Percentiles rank a stretch among this genome's conserved stretches.
phyloP scores from a whole-genome alignment of 2,888 invertebrate species.

The Pecten maximus region DNA sequence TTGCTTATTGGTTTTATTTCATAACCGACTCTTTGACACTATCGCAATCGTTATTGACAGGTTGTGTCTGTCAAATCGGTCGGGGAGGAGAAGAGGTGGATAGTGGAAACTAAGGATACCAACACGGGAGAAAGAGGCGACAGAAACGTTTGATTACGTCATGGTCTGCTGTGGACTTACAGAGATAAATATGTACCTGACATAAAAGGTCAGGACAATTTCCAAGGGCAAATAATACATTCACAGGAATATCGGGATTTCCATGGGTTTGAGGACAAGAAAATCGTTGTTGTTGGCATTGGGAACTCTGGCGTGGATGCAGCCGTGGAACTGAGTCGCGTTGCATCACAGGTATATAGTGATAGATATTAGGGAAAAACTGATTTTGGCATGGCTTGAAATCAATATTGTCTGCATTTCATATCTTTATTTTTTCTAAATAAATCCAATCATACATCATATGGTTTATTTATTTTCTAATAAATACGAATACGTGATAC shows the following conservation, averaged over 20 bases:
- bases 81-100: conserved; percentile 65
- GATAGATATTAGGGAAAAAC: background rate
- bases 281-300: background rate
- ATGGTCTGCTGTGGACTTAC: conserved; percentile 78
- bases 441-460: too few species aligned
- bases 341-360: background rate
- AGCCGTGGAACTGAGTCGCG: background rate
- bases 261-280: background rate
- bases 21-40: too few species aligned
- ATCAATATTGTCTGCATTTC: too few species aligned
- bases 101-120: conserved; percentile 70
- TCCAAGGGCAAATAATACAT: background rate
- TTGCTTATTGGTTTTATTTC: too few species aligned
- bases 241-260: background rate
- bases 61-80: background rate
- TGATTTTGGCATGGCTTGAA: background rate
- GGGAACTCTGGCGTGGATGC: background rate
- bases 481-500: too few species aligned
- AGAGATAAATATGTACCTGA: conserved; percentile 66
- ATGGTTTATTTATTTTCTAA: too few species aligned
- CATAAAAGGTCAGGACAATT: background rate
- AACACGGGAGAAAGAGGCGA: conserved; percentile 64
- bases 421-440: too few species aligned
- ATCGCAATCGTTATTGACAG: background rate
- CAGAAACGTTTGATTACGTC: conserved; percentile 75